These are phyloP conservation scores for Helostoma temminkii DNA, from an alignment of 2,797 vertebrate species.

Conservation along the genomic window DNA sequence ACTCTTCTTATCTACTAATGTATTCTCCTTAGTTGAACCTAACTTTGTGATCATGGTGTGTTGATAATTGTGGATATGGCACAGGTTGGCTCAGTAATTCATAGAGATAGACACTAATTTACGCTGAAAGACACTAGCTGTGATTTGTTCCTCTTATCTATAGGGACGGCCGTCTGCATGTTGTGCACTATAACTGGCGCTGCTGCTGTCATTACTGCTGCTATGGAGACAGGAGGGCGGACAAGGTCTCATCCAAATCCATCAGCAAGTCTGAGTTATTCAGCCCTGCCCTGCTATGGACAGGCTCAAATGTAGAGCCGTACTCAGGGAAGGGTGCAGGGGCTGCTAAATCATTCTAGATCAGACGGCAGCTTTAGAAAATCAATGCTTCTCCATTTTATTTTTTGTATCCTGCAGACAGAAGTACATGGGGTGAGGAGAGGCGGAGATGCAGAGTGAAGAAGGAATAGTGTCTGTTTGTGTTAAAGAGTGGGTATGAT, in stretches of 20 bases:
- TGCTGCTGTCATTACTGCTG: slow-evolving; percentile 80
- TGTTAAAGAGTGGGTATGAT: slow-evolving; percentile 49
- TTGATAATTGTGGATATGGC: slow-evolving; percentile 79
- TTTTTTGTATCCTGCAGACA: slow-evolving; percentile 30
- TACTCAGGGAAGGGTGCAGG: slow-evolving; percentile 54
- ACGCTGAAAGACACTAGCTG: slow-evolving; percentile 72
- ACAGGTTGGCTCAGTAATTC: slow-evolving; percentile 78
- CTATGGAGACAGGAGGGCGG: slow-evolving; percentile 78
- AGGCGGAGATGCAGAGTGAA: slow-evolving; percentile 38
- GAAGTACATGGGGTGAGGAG: slow-evolving; percentile 40
- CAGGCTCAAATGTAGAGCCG: slow-evolving; percentile 66
- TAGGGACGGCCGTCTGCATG: slow-evolving; percentile 76
- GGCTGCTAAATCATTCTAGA: slow-evolving; percentile 72
- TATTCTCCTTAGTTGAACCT: slow-evolving; percentile 42
- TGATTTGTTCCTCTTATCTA: slow-evolving; percentile 81
- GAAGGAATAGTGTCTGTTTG: slow-evolving; percentile 32
- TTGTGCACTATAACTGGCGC: slow-evolving; percentile 72
- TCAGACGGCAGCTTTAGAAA: slow-evolving; percentile 72
- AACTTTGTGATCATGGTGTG: slow-evolving; percentile 38
- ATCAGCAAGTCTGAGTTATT: slow-evolving; percentile 81
- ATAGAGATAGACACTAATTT: slow-evolving; percentile 81
- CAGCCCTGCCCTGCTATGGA: slow-evolving; percentile 69
- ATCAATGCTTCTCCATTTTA: slow-evolving; percentile 62
- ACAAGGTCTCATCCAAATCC: slow-evolving; percentile 78
- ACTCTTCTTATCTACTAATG: slow-evolving; percentile 24